phyloP scores from a whole-genome alignment of 1,140 invertebrate species.

The Hydropsyche tenuis region DNA sequence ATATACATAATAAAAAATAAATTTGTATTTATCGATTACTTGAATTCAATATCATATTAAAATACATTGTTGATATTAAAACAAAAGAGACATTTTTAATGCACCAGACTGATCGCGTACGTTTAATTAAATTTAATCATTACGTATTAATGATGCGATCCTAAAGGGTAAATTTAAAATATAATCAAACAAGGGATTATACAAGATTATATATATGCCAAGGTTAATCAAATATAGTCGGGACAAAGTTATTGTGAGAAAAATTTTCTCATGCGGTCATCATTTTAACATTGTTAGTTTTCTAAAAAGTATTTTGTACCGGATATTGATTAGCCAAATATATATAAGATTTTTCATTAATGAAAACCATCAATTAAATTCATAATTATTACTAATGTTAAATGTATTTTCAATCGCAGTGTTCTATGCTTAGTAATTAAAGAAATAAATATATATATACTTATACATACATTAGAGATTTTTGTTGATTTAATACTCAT shows the following conservation, averaged over 20 bases:
- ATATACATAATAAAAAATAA: constrained; percentile 11
- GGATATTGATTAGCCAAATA: no score
- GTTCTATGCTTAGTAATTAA: constrained; percentile 26
- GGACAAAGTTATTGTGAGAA: no score
- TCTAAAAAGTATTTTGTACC: no score
- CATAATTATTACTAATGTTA: constrained; percentile 22
- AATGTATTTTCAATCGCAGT: constrained; percentile 29
- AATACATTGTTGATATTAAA: constrained; percentile 29
- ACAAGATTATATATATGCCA: no score
- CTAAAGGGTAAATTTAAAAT: constrained; percentile 42
- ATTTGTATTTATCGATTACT: constrained; percentile 28
- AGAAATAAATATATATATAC: constrained; percentile 20
- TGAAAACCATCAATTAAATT: background rate
- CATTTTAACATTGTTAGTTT: no score
- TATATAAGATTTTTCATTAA: no score
- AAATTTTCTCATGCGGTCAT: no score
- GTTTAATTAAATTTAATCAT: constrained; percentile 32
- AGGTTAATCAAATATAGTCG: no score
- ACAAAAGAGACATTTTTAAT: constrained; percentile 38
- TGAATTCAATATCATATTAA: constrained; percentile 30
- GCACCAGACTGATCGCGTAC: constrained; percentile 48
- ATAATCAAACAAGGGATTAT: constrained; percentile 38
- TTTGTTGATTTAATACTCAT: background rate
- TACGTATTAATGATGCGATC: constrained; percentile 46
- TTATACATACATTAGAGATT: constrained; percentile 11